phyloP scores from a whole-genome alignment of 2,113 vertebrate species.

The Notarius quadriscutis region DNA sequence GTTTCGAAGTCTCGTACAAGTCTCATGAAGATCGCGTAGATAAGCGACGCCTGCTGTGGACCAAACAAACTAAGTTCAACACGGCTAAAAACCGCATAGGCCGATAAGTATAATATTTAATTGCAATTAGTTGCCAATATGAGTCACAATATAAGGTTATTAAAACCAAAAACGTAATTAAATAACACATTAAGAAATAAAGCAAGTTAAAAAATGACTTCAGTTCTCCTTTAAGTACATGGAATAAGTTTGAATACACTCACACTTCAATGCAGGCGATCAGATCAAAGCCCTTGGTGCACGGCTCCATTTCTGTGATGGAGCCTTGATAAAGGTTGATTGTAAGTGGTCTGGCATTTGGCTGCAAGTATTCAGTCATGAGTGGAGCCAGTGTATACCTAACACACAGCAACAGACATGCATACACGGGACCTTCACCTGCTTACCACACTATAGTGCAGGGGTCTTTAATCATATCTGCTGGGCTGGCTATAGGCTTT shows the following conservation, averaged over 20 bases:
- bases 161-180: too few species aligned
- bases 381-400: slow-evolving; percentile 81
- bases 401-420: slow-evolving; percentile 15
- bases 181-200: too few species aligned
- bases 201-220: too few species aligned
- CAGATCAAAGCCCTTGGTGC: slow-evolving; percentile 88
- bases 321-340: slow-evolving; percentile 88
- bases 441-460: background rate
- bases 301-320: slow-evolving; percentile 82
- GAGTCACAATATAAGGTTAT: too few species aligned
- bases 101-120: too few species aligned
- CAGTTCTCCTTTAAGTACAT: background rate
- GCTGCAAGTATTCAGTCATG: slow-evolving; percentile 81
- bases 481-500: background rate
- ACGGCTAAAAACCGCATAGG: too few species aligned
- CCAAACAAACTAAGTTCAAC: too few species aligned
- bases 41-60: too few species aligned
- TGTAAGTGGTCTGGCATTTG: slow-evolving; percentile 73
- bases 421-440: background rate
- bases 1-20: too few species aligned
- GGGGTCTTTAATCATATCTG: background rate
- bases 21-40: too few species aligned
- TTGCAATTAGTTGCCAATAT: too few species aligned
- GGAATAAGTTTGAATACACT: slow-evolving; percentile 60
- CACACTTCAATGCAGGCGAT: slow-evolving; percentile 90